Evolutionary conservation across 2,797 vertebrate species (phyloP).

Genomic region (Echeneis naucrates): DNA sequence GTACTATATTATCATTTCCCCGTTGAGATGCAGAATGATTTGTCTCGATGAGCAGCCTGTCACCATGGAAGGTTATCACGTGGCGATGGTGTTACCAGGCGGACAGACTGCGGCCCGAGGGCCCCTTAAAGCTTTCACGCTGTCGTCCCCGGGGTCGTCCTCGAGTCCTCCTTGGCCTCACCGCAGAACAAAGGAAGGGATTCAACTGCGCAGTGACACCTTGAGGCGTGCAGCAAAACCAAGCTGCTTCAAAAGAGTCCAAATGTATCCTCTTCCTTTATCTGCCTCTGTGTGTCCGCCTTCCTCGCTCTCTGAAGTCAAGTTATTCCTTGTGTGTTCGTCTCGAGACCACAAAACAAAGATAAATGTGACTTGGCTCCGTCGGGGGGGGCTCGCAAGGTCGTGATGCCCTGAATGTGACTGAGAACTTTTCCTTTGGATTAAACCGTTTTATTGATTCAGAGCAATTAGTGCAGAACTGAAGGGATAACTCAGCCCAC

Average conservation of each 20-base stretch:
- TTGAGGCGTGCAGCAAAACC: conserved; percentile 50
- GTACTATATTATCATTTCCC: conserved; percentile 59
- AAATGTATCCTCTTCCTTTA: conserved; percentile 14
- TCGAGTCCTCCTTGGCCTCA: conserved; percentile 42
- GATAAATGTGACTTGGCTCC: conserved; percentile 19
- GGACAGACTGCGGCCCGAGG: conserved; percentile 14
- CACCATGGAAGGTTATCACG: conserved; percentile 55
- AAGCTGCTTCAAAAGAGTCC: conserved; percentile 47
- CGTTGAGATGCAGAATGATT: conserved; percentile 69
- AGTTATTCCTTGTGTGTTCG: conserved; percentile 11
- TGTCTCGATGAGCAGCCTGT: conserved; percentile 65
- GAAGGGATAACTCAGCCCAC: conserved; percentile 53
- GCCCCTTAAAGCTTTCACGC: conserved; percentile 32
- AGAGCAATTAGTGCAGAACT: conserved; percentile 65
- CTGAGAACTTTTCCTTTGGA: conserved; percentile 53
- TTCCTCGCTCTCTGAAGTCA: conserved; percentile 10
- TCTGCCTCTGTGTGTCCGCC: conserved; percentile 35
- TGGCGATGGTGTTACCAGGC: conserved; percentile 40
- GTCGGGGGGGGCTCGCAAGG: conserved; percentile 32
- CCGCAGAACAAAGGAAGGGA: conserved; percentile 54
- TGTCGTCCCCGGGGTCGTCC: conserved; percentile 41
- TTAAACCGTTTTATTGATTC: conserved; percentile 67
- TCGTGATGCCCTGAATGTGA: conserved; percentile 41
- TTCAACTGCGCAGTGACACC: conserved; percentile 72
- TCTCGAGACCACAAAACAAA: conserved; percentile 22